A percentile compares a stretch with the other conserved stretches of the same genome.
Evolutionary conservation across 2,888 invertebrate genomes (phyloP).

Genomic region (Eilema depressum): DNA sequence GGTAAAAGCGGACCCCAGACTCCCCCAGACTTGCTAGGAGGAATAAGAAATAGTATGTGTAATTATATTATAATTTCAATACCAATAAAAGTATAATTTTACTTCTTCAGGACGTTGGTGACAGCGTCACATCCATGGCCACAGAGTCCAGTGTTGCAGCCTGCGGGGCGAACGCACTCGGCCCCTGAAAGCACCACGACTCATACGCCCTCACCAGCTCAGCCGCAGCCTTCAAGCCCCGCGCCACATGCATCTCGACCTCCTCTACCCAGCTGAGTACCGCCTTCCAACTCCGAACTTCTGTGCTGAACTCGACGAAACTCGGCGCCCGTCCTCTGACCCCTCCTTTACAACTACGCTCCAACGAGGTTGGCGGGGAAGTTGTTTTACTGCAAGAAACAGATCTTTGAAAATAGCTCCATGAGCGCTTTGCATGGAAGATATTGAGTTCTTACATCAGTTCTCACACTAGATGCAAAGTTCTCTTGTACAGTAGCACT

Average conservation of each 20-base stretch:
- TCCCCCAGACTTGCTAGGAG: no score
- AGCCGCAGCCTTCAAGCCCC: slow-evolving; percentile 82
- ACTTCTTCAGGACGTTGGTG: slow-evolving; percentile 85
- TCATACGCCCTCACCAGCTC: slow-evolving; percentile 79
- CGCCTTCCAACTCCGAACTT: slow-evolving; percentile 87
- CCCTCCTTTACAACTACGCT: slow-evolving; percentile 72
- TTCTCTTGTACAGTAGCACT: slow-evolving; percentile 28
- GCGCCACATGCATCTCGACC: slow-evolving; percentile 74
- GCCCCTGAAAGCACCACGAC: slow-evolving; percentile 89
- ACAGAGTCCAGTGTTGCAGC: slow-evolving; percentile 91
- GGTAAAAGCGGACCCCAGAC: no score
- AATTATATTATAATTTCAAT: background rate
- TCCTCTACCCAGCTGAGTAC: slow-evolving; percentile 87
- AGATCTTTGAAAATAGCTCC: slow-evolving; percentile 55
- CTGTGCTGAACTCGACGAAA: slow-evolving; percentile 87
- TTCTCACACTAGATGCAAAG: slow-evolving; percentile 20
- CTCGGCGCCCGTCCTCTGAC: slow-evolving; percentile 84
- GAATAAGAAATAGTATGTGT: no score
- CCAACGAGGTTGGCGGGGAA: slow-evolving; percentile 73
- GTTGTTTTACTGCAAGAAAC: slow-evolving; percentile 69
- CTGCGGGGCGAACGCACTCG: slow-evolving; percentile 90
- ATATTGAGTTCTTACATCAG: slow-evolving; percentile 36
- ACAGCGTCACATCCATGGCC: slow-evolving; percentile 92
- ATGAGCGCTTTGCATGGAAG: slow-evolving; percentile 50
- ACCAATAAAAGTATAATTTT: background rate